Evolutionary conservation across 2,113 vertebrate species (phyloP).

Genomic region (Serilophus lunatus): DNA sequence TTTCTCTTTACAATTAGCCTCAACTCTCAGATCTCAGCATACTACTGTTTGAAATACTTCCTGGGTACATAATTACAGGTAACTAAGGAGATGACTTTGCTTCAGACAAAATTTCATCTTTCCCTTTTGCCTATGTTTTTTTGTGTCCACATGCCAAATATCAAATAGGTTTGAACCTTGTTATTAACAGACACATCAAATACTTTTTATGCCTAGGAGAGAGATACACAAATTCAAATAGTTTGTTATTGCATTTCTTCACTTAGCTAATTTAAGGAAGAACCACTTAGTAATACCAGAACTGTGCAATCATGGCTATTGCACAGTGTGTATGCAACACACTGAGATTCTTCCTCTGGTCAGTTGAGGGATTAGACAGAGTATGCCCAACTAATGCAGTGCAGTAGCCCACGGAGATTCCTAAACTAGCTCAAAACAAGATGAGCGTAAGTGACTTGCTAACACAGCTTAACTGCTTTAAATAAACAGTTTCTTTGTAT

Average conservation of each 20-base stretch:
- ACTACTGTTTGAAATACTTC: background rate
- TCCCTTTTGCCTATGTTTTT: background rate
- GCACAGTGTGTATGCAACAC: background rate
- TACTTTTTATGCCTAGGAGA: background rate
- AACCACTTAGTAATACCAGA: background rate
- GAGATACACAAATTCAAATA: background rate
- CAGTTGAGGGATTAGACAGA: background rate
- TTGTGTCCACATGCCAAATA: background rate
- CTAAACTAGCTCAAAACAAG: background rate
- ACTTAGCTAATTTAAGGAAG: background rate
- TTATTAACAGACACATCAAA: background rate
- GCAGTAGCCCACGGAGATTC: background rate
- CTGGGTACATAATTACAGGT: background rate
- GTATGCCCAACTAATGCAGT: background rate
- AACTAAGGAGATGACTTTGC: background rate
- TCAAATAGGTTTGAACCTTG: background rate
- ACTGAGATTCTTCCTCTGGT: background rate
- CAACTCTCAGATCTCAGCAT: background rate
- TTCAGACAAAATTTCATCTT: background rate
- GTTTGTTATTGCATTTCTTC: background rate
- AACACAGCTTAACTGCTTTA: background rate
- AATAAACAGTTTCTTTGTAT: background rate
- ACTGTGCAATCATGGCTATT: background rate
- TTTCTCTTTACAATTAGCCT: background rate
- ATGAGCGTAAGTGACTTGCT: background rate